Evolutionary conservation across 1,140 invertebrate species (phyloP), one percentile per base, ranked within the genome.

Genomic region (Plectus sambesii): DNA sequence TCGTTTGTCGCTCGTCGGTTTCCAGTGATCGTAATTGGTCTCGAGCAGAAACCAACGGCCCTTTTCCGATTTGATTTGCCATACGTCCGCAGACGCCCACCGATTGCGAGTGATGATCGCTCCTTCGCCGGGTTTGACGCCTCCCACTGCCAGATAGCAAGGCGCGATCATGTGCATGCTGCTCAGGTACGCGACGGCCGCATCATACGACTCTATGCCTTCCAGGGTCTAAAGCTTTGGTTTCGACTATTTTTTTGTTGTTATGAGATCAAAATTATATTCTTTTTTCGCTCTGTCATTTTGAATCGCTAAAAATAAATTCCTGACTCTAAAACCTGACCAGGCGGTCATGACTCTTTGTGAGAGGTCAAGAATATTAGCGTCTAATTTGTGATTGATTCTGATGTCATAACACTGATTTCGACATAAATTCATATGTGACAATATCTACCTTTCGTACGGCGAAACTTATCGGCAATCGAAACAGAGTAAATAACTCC

Each of bases 21-120:
- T 66, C 77, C 77, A 79, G 55, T 78, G 76, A 60, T 79, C 78
- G 54, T 77, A 79, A 58, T 79, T 79, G 0, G 78, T 79, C 60
- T 79, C 73, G 12, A 78, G 68, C 2, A 79, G 61, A 59, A 70
- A 79, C 76, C 76, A 79, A 2, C 60, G 49, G 26, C 49, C 36
- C 5, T 45, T 23, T 20, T 40, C 30, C 12, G 41, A 22, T 27
- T 57, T 33, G 15, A 61, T 41, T 2, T 5, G 15, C 23, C 49
- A 58, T 2, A 61, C 48, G 33, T 61, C 60, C 2, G 54, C 59
- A 12, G 54, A 40, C 8, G 41, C 35, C 38, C 55, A 51, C 2
- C 59, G 50, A 27, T 56, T 46, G 40, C 59, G 60, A 27, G 72
- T 73, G 41, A 74, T 71, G 5, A 74, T 58, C 45, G 55, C 59